Conservation (phyloP, 2,113 vertebrate genomes). For the Prinia subflava region DNA sequence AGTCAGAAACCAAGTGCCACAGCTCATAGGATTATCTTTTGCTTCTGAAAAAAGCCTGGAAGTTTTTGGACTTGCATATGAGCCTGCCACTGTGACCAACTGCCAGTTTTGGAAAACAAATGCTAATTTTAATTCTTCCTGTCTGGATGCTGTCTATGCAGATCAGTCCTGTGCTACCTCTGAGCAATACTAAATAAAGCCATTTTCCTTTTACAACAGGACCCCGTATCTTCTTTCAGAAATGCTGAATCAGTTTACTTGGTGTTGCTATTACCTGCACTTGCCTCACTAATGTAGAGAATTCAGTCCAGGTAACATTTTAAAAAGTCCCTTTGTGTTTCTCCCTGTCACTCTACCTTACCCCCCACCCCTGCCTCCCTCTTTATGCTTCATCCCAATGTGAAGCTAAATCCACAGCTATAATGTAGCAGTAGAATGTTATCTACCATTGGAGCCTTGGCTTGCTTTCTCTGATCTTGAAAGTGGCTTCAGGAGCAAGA, state of each 20-base stretch:
- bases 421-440: background rate
- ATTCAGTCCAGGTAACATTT: background rate
- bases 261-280: background rate
- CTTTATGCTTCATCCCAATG: background rate
- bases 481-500: background rate
- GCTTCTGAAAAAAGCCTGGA: background rate
- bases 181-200: slow-evolving; percentile 33
- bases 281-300: background rate
- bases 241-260: background rate
- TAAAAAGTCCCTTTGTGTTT: background rate
- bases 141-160: background rate
- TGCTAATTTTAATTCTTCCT: background rate
- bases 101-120: background rate
- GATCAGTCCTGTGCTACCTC: slow-evolving; percentile 21
- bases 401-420: background rate
- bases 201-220: background rate
- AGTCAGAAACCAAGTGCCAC: background rate
- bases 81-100: background rate
- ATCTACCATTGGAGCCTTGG: background rate
- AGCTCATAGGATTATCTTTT: background rate
- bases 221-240: background rate
- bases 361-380: background rate
- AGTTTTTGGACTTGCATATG: background rate
- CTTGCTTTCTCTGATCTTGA: background rate
- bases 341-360: background rate